Evolutionary conservation across 2,888 invertebrate species (phyloP), one percentile per base, ranked within the genome.

Genomic region (Hypsopygia costalis): DNA sequence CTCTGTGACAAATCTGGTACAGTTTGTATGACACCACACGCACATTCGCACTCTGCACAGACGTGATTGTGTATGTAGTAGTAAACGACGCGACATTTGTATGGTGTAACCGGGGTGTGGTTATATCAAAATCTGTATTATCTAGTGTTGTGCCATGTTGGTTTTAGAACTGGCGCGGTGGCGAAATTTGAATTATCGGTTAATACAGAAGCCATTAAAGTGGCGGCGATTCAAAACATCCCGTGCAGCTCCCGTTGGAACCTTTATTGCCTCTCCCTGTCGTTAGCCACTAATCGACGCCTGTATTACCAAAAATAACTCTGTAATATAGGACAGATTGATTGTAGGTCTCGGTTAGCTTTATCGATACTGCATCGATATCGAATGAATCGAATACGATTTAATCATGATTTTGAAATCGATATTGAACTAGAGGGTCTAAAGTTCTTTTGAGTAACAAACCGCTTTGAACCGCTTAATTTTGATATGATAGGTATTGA

Each of bases 221-320:
- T 69, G 73, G 72, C 73, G 74, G 78, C 83, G 79, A 82, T 85
- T 81, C 85, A 81, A 78, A 87, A 87, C 87, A 86, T 87, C 87
- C 87, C 85, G 85, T 81, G 68, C 76, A 51, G 69, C 65, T 68
- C 70, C 71, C 73, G 64, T 57, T 58, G 61, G 57, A 66, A 67
- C 71, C 77, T 81, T 85, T 85, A 87, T 77, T 70, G 61, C 80
- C 54, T 57, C 63, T 60, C 73, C 64, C 79, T 78, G 76, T 77
- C 71, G 81, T 74, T 82, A 75, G 75, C 74, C 78, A 79, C 83
- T 85, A 85, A 86, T 83, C 85, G 85, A 81, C 77, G 70, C 69
- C 73, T 73, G 73, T 70, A 76, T 77, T 77, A 82, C 86, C 72
- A 76, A 85, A n/a, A 85, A 86, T 86, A 86, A 79, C 85, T 72